phyloP scores from a whole-genome alignment of 2,888 invertebrate genomes.

The Ellobium chinense region DNA sequence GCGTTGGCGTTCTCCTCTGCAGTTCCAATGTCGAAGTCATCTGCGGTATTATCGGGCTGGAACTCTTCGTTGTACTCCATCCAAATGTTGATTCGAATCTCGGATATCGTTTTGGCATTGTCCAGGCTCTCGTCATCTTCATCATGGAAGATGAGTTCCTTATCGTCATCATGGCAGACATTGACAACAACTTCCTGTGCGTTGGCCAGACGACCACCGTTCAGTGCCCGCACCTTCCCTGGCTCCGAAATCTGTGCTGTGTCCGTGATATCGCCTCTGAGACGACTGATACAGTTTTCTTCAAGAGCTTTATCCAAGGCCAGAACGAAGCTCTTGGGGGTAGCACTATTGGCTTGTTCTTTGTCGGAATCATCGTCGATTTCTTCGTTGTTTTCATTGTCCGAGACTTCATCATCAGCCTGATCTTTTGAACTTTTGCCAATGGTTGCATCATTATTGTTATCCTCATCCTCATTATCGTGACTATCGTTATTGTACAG shows the following conservation, averaged over 20 bases:
- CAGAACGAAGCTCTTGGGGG: slow-evolving; percentile 30
- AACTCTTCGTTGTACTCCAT: slow-evolving; percentile 36
- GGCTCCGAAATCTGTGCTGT: not conserved
- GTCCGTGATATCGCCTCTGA: slow-evolving; percentile 40
- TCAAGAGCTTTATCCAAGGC: slow-evolving; percentile 36
- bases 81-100: slow-evolving; percentile 42
- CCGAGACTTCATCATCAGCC: not conserved
- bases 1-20: not conserved
- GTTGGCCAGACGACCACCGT: slow-evolving; percentile 39
- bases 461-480: not conserved
- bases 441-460: not conserved
- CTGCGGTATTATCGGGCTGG: slow-evolving; percentile 1
- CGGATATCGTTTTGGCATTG: slow-evolving; percentile 26
- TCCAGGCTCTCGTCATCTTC: slow-evolving; percentile 38
- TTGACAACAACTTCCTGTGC: slow-evolving; percentile 45
- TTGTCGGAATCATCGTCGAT: not conserved
- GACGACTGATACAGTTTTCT: slow-evolving; percentile 21
- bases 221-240: slow-evolving; percentile 34
- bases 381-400: not conserved
- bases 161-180: slow-evolving; percentile 38
- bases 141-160: slow-evolving; percentile 42
- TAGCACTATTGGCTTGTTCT: not conserved
- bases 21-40: not conserved
- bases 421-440: not conserved
- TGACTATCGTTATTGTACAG: not conserved